Base-by-base conservation (phyloP, 2,113 vertebrate genomes). In the Rhodinocichla rosea region DNA sequence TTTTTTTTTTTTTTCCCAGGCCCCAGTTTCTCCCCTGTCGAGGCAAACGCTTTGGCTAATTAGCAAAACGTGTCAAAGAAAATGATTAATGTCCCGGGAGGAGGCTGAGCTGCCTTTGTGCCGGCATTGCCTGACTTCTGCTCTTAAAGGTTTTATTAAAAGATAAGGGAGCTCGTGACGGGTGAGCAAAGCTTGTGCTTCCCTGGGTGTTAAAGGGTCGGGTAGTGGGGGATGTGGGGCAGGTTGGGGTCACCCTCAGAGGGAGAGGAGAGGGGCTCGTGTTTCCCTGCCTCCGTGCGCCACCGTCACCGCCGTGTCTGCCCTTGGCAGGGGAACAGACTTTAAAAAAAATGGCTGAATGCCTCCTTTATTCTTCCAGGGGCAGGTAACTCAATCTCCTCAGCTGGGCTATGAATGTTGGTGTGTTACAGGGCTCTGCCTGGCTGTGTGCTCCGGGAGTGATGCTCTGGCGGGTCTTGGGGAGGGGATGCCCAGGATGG, bases 11-110 rank as follows among this genome's bases (percentile, higher is more conserved):
- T 49, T 55, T 77, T 50, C 70, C 81, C 87, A 95, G 76, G 83
- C 74, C 83, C 92, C 70, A 85, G 11, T 87, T 91, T 94, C 84
- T 94, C 90, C 87, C 94, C 87, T 49, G 69, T 94, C 2, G 49
- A 80, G 87, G 87, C 67, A 33, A 94, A 94, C 1, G 50, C 69
- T 93, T 92, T 76, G 89, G 78, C 92, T 96, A 96, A 97, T 96
- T 96, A 96, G 89, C 89, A 92, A 94, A 92, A 91, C 19, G 47
- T 80, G 91, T 94, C 91, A 83, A 87, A 89, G 92, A 94, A 94
- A 85, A 92, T 89, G 86, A 94, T 96, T 82, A 90, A 95, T 96
- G 82, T 92, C 91, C 92, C 65, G 26, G 75, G 94, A 94, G 85
- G 92, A 92, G 92, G 87, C 74, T 63, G 40, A 73, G 91, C 80